Conservation (phyloP, 2,113 vertebrate genomes). For the Rhinopomastus cyanomelas region DNA sequence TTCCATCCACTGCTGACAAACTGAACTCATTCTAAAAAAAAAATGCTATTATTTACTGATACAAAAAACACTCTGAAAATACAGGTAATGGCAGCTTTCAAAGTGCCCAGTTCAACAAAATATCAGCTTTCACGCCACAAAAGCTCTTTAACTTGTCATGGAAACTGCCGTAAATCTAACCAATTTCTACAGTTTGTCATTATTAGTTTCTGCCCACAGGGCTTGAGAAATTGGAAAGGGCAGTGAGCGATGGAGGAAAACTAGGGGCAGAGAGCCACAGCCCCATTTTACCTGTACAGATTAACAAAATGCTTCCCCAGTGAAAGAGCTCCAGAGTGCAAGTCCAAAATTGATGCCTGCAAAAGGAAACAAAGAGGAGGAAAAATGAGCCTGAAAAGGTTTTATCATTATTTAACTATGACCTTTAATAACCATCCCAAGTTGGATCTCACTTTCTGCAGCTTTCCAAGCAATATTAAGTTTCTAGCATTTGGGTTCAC, state of each 20-base stretch:
- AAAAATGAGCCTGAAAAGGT: background rate
- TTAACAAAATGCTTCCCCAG: conserved; percentile 96
- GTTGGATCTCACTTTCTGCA: background rate
- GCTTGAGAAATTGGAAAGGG: background rate
- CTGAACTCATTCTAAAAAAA: background rate
- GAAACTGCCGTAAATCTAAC: background rate
- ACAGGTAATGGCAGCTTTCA: background rate
- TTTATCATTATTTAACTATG: conserved; percentile 1
- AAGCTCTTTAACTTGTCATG: background rate
- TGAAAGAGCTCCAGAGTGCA: conserved; percentile 94
- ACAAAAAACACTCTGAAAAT: background rate
- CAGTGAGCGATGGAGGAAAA: background rate
- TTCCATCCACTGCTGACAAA: background rate
- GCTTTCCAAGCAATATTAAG: background rate
- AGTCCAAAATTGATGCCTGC: conserved; percentile 93
- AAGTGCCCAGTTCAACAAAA: background rate
- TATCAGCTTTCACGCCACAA: background rate
- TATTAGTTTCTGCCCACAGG: background rate
- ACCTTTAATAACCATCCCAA: background rate
- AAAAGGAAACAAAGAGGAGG: background rate
- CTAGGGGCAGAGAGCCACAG: background rate
- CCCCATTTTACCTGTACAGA: conserved; percentile 86
- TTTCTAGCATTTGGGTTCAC: background rate
- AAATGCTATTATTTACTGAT: background rate
- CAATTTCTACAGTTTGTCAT: background rate